Base-by-base conservation (phyloP, 2,797 vertebrate genomes). In the Halcyon leucocephala region DNA sequence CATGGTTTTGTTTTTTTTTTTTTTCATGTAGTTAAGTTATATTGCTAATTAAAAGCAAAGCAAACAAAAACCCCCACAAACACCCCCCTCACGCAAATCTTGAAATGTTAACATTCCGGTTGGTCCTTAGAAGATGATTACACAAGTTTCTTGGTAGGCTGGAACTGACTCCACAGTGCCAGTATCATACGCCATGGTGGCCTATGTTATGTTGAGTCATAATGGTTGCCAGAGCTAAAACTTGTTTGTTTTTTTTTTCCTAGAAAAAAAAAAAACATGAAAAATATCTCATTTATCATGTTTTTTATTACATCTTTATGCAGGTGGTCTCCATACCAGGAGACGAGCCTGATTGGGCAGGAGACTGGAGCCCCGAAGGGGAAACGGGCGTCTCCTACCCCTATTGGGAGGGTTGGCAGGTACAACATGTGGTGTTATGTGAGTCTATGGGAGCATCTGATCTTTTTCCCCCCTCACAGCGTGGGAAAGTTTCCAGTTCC, bases 381-480 rank as follows among this genome's bases (percentile, higher is more conserved):
- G 98, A 98, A 98, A 98, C 37, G 98, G 98, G 98, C 97, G 98
- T 98, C 98, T 98, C 98, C 98, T 98, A 98, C 97, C 98, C 98
- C 97, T 98, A 97, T 98, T 98, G 98, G 98, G 98, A 98, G 98
- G 98, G 98, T 98, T 98, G 98, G 98, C 98, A 98, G 98, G 98
- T 98, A 98, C 97, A 98, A 96, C 98, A 95, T 98, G 98, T 98
- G 98, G 98, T 98, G 98, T 98, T 97, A 97, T 98, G 98, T 98
- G 98, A 98, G 98, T 98, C 98, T 98, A 97, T 97, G 97, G 97
- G 98, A 98, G 95, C 98, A 98, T 97, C 97, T 85, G 96, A 96
- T 96, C 97, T 98, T 97, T 91, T 97, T 97, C 49, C 96, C 93
- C 92, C 97, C 94, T 81, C 98, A 93, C 97, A 97, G 96, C 97